Percentiles rank a stretch among this genome's conserved stretches.
Conservation (phyloP, 2,113 vertebrate genomes). For the Pangasianodon hypophthalmus region DNA sequence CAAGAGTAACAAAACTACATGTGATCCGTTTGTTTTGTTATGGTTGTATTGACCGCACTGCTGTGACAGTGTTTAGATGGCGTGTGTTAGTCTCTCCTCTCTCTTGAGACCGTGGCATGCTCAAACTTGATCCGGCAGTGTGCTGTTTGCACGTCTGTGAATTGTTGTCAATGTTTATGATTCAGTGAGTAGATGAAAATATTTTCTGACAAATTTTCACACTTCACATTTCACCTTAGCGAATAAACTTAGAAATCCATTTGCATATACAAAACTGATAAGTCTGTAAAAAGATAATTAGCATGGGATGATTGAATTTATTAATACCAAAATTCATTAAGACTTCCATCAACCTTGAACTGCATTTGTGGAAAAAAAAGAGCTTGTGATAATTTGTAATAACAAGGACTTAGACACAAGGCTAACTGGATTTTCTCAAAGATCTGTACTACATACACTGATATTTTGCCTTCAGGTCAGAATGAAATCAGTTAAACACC, state of each 20-base stretch:
- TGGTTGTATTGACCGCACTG: background rate
- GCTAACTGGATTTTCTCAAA: background rate
- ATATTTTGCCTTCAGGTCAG: slow-evolving; percentile 17
- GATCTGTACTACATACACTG: background rate
- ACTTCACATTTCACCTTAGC: background rate
- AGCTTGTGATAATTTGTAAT: background rate
- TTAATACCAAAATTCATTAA: slow-evolving; percentile 1
- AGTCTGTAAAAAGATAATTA: background rate
- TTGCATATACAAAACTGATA: background rate
- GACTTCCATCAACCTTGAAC: background rate
- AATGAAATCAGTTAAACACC: background rate
- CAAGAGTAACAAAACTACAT: background rate
- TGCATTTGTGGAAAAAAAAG: background rate
- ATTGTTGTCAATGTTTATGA: background rate
- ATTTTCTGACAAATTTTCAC: background rate
- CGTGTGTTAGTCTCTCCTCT: background rate
- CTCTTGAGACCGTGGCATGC: background rate
- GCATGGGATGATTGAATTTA: background rate
- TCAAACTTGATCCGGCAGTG: slow-evolving; percentile 10
- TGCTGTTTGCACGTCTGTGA: slow-evolving; percentile 4
- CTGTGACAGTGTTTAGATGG: background rate
- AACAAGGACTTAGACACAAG: background rate
- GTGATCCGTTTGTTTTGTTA: background rate
- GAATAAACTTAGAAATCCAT: background rate
- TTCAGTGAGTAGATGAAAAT: background rate